Conservation (phyloP, 2,113 vertebrate species). For the Melanotaenia duboulayi region DNA sequence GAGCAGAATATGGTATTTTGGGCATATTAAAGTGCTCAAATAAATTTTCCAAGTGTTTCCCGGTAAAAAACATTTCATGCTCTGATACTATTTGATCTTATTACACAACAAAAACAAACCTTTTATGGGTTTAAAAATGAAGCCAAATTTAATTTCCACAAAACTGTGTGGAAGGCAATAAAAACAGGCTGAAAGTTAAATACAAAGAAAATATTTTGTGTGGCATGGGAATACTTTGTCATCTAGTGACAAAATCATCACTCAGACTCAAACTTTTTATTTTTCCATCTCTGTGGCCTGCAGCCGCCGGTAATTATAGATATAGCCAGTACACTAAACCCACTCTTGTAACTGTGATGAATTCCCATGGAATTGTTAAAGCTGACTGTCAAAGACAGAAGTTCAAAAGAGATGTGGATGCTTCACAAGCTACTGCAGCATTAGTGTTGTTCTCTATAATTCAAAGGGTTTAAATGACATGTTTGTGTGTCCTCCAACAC, state of each 20-base stretch:
- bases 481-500: not conserved
- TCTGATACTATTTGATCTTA: slow-evolving; percentile 2
- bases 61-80: slow-evolving; percentile 14
- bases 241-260: slow-evolving; percentile 13
- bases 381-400: not conserved
- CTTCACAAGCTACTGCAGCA: not conserved
- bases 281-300: slow-evolving; percentile 7
- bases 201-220: not conserved
- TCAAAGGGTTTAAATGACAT: not conserved
- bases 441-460: not conserved
- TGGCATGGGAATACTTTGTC: not conserved
- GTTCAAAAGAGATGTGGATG: not conserved
- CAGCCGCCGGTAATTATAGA: slow-evolving; percentile 19
- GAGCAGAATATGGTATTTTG: slow-evolving; percentile 58
- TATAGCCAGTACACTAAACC: slow-evolving; percentile 6
- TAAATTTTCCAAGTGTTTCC: slow-evolving; percentile 51
- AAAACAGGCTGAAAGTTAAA: slow-evolving; percentile 4
- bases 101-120: slow-evolving; percentile 5
- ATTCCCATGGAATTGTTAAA: slow-evolving; percentile 20
- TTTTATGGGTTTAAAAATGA: not conserved
- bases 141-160: not conserved
- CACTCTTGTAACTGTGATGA: not conserved
- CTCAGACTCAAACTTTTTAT: slow-evolving; percentile 6
- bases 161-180: not conserved
- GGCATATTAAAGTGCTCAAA: slow-evolving; percentile 78